A percentile compares a stretch with the other conserved stretches of the same genome.
These are phyloP conservation scores for Ridgeia piscesae DNA, from an alignment of 1,140 invertebrate species.

Conservation along the genomic window DNA sequence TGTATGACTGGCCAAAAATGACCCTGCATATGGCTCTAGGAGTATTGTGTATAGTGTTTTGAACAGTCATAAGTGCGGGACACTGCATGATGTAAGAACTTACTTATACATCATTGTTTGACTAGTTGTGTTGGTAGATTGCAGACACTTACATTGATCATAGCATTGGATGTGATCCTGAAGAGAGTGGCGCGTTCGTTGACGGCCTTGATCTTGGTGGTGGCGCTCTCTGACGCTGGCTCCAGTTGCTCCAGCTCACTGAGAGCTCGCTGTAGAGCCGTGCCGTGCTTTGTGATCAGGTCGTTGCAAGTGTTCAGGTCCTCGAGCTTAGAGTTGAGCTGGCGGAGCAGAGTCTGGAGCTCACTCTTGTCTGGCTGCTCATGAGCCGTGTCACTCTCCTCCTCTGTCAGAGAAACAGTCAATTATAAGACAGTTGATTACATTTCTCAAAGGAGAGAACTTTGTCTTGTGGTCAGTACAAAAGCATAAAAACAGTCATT, in stretches of 20 bases:
- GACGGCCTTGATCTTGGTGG: conserved; percentile 73
- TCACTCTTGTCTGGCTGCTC: conserved; percentile 61
- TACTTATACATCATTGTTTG: no score
- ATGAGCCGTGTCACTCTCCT: conserved; percentile 66
- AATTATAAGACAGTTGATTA: no score
- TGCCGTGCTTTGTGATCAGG: conserved; percentile 83
- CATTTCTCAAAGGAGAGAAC: no score
- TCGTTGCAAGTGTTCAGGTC: conserved; percentile 89
- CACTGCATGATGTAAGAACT: no score
- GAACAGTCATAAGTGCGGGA: no score
- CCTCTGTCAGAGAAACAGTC: conserved; percentile 63
- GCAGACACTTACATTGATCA: conserved; percentile 83
- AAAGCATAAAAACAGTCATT: no score
- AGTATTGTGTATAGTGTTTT: no score
- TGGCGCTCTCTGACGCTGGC: conserved; percentile 60
- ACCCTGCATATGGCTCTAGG: no score
- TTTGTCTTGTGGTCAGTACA: no score
- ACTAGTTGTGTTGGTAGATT: no score
- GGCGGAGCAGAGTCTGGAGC: conserved; percentile 65
- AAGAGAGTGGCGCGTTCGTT: conserved; percentile 90
- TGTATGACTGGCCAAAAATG: no score
- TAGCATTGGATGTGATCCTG: conserved; percentile 89
- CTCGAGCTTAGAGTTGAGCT: conserved; percentile 71
- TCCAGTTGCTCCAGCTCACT: conserved; percentile 80
- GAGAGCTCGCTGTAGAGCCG: conserved; percentile 77